These are phyloP conservation scores for Clinocottus analis DNA, from an alignment of 2,113 vertebrate species.

Conservation along the genomic window DNA sequence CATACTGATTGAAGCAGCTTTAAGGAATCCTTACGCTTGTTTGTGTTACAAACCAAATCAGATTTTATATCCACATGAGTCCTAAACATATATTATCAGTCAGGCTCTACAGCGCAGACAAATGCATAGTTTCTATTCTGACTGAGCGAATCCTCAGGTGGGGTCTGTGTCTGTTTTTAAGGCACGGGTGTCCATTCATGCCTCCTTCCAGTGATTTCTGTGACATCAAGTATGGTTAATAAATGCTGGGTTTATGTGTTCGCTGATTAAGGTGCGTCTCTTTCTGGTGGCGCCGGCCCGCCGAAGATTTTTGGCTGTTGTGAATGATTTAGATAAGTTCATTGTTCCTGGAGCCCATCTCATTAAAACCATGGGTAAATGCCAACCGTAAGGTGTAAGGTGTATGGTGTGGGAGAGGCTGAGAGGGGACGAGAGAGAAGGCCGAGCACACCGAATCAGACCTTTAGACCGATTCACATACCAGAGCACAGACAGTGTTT, in stretches of 20 bases:
- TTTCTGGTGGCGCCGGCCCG: slow-evolving; percentile 25
- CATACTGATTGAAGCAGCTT: not conserved
- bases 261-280: slow-evolving; percentile 42
- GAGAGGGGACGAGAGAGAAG: not conserved
- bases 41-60: not conserved
- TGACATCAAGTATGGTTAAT: not conserved
- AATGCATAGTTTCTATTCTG: not conserved
- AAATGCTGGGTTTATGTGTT: slow-evolving; percentile 9
- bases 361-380: slow-evolving; percentile 73
- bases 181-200: not conserved
- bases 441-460: slow-evolving; percentile 48
- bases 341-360: slow-evolving; percentile 62
- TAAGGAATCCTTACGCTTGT: not conserved
- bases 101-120: not conserved
- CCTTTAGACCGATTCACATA: slow-evolving; percentile 66
- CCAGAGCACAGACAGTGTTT: slow-evolving; percentile 49
- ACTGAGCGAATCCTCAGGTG: not conserved
- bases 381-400: slow-evolving; percentile 48
- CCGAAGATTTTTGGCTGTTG: slow-evolving; percentile 29
- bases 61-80: not conserved
- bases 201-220: not conserved
- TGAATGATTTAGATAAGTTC: slow-evolving; percentile 62
- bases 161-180: not conserved
- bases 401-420: slow-evolving; percentile 4
- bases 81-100: not conserved